Percentiles rank a stretch among this genome's conserved stretches.
Evolutionary conservation across 2,797 vertebrate species (phyloP).

Genomic region (Eidolon dupreanum): DNA sequence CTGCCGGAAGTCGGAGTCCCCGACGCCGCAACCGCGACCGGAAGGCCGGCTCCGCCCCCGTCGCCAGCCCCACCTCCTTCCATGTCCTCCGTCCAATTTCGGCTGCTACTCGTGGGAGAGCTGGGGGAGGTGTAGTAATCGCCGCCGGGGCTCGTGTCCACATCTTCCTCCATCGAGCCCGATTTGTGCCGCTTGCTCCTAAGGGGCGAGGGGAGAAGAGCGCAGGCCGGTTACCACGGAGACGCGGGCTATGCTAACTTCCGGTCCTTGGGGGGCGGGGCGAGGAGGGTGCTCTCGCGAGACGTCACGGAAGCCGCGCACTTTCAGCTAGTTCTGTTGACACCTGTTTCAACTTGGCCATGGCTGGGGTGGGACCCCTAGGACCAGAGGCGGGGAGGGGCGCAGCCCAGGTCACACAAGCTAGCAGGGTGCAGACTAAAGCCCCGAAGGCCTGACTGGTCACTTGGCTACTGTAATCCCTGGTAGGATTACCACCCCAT

Average conservation of each 20-base stretch:
- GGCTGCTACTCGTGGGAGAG: conserved; percentile 96
- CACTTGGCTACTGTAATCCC: background rate
- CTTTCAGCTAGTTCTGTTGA: background rate
- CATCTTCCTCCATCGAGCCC: conserved; percentile 97
- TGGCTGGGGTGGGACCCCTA: background rate
- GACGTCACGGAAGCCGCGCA: background rate
- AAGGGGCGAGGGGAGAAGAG: background rate
- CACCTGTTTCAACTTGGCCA: background rate
- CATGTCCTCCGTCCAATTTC: conserved; percentile 98
- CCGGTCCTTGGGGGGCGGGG: background rate
- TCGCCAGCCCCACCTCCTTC: conserved; percentile 92
- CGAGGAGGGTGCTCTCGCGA: conserved; percentile 16
- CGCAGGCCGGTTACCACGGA: conserved; percentile 20
- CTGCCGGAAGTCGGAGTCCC: conserved; percentile 64
- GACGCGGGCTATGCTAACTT: background rate
- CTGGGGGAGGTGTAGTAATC: conserved; percentile 97
- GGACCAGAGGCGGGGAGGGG: background rate
- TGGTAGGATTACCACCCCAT: background rate
- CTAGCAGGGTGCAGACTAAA: background rate
- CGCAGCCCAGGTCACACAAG: background rate
- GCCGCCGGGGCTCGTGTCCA: conserved; percentile 96
- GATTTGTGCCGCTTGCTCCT: conserved; percentile 99
- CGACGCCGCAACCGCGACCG: background rate
- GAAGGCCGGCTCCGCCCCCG: background rate
- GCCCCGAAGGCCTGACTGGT: background rate